Conservation (phyloP, 2,888 invertebrate genomes). For the Eurois occulta region DNA sequence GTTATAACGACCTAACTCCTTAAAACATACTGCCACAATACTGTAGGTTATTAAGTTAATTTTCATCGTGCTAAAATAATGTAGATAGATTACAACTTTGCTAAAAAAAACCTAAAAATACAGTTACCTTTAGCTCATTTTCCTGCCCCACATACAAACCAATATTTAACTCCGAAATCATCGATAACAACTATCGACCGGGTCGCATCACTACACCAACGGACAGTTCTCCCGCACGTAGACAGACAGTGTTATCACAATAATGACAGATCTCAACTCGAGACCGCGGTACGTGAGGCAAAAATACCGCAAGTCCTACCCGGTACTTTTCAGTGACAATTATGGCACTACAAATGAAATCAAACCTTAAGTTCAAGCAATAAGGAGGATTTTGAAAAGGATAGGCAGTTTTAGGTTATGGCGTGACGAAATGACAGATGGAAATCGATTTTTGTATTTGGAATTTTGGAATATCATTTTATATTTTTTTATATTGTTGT, state of each 20-base stretch:
- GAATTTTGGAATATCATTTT: slow-evolving; percentile 52
- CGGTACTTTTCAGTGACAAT: slow-evolving; percentile 70
- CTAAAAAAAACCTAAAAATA: neutral
- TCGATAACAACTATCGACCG: slow-evolving; percentile 64
- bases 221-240: slow-evolving; percentile 84
- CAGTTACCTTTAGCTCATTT: slow-evolving; percentile 5
- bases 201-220: slow-evolving; percentile 76
- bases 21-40: neutral
- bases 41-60: accelerated
- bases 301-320: slow-evolving; percentile 81
- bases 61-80: neutral
- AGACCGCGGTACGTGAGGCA: slow-evolving; percentile 85
- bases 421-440: slow-evolving; percentile 68
- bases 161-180: slow-evolving; percentile 28
- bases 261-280: slow-evolving; percentile 88
- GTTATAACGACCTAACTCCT: too few species aligned
- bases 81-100: neutral
- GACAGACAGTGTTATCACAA: slow-evolving; percentile 88
- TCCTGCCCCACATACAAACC: slow-evolving; percentile 15
- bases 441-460: slow-evolving; percentile 68
- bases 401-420: slow-evolving; percentile 45
- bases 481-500: slow-evolving; percentile 1
- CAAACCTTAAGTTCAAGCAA: slow-evolving; percentile 17
- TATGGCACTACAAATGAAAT: slow-evolving; percentile 60
- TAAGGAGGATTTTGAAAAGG: slow-evolving; percentile 24